These are phyloP conservation scores for Nematolebias whitei DNA, from an alignment of 2,113 vertebrate species.

Conservation along the genomic window DNA sequence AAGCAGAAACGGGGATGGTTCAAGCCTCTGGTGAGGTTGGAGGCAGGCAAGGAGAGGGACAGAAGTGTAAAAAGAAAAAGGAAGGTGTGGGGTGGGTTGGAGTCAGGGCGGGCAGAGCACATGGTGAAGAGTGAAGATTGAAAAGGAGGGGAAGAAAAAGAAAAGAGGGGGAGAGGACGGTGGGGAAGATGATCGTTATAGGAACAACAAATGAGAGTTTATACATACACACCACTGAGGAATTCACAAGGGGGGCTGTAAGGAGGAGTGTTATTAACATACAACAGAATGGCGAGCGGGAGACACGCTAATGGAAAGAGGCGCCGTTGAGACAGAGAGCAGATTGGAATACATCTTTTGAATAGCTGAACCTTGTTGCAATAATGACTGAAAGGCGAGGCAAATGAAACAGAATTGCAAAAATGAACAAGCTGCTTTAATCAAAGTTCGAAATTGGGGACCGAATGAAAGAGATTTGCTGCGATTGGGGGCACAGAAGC, in stretches of 20 bases:
- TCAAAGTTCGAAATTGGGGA: slow-evolving; percentile 18
- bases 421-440: slow-evolving; percentile 22
- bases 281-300: slow-evolving; percentile 38
- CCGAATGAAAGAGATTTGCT: slow-evolving; percentile 10
- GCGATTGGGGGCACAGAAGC: slow-evolving; percentile 14
- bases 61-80: slow-evolving; percentile 7
- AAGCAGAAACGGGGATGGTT: slow-evolving; percentile 67
- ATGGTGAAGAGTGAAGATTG: slow-evolving; percentile 17
- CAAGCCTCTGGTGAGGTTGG: slow-evolving; percentile 56
- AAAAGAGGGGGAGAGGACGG: slow-evolving; percentile 30
- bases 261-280: slow-evolving; percentile 46
- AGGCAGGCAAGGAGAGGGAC: slow-evolving; percentile 41
- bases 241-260: slow-evolving; percentile 33
- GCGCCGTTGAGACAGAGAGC: slow-evolving; percentile 16
- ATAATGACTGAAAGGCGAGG: slow-evolving; percentile 40
- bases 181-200: slow-evolving; percentile 49
- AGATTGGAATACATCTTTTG: slow-evolving; percentile 34
- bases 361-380: slow-evolving; percentile 32
- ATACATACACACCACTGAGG: slow-evolving; percentile 34
- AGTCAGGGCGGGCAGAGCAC: slow-evolving; percentile 18
- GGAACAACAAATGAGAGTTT: slow-evolving; percentile 54
- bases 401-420: slow-evolving; percentile 29
- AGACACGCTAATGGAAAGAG: slow-evolving; percentile 52
- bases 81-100: not conserved
- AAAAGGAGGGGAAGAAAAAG: slow-evolving; percentile 3